phyloP scores from a whole-genome alignment of 1,140 invertebrate genomes.

The Rhizoglyphus robini region DNA sequence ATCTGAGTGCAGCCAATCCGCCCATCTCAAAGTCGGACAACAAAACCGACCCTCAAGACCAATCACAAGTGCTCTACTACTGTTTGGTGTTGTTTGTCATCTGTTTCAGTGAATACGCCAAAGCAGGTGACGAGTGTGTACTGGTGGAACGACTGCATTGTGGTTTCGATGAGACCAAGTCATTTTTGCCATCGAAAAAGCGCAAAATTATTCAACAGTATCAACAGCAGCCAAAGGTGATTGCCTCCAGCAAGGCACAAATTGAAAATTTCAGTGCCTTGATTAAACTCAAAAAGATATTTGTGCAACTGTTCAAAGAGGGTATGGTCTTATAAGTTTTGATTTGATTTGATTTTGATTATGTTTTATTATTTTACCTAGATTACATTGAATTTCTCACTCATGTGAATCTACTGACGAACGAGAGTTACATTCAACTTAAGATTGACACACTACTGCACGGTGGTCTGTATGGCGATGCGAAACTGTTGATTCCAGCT shows the following conservation, averaged over 20 bases:
- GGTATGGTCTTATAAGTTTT: background rate
- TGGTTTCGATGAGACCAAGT: background rate
- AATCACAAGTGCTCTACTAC: background rate
- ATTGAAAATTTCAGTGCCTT: background rate
- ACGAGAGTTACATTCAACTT: background rate
- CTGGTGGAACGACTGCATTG: background rate
- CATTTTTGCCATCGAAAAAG: background rate
- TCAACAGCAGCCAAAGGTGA: background rate
- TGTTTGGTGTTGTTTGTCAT: background rate
- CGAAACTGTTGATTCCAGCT: background rate
- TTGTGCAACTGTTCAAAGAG: background rate
- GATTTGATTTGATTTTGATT: background rate
- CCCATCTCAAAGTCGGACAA: background rate
- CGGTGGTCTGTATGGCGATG: background rate
- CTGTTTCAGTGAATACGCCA: background rate
- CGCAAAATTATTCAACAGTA: constrained; percentile 1
- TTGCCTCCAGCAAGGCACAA: background rate
- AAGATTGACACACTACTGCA: background rate
- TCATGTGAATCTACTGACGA: background rate
- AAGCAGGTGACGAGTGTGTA: background rate
- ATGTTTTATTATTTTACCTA: background rate
- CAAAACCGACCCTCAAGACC: background rate
- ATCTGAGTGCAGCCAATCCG: too few relatives aligned
- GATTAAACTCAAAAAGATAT: background rate
- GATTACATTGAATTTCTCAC: background rate